Base-by-base conservation (phyloP, 2,797 vertebrate species). In the Perodicticus potto region DNA sequence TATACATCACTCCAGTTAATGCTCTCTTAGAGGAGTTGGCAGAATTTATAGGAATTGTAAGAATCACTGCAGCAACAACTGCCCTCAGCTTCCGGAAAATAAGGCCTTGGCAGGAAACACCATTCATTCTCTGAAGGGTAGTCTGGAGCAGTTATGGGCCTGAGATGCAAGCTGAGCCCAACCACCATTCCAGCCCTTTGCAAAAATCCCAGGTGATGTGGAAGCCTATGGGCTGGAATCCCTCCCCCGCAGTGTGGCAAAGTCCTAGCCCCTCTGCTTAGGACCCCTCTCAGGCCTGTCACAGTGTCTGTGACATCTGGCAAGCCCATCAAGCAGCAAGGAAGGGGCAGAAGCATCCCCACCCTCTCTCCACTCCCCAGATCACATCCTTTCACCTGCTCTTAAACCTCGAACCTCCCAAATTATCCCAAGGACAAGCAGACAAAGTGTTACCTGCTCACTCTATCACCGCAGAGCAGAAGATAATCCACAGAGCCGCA, bases 1-100 rank as follows among this genome's bases (percentile, higher is more conserved):
- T 65, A 16, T 0, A 57, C 34, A 23, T 57, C 45, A 40, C 17
- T 32, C 59, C 5, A 2, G 27, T 0, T 0, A 16, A 13, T 3
- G 0, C 45, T 76, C 59, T 11, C 34, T 9, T 9, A 3, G 34
- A 57, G 63, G 19, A 25, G 34, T 5, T 0, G 34, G 70, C 1
- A 1, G 69, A 20, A 82, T 16, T 93, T 73, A 93, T 0, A 65
- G 85, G 85, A 84, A 92, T 5, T 7, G 7, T 2, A 20, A 22
- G 93, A 43, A 72, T 29, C 78, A 5, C 3, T 25, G 19, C n/a
- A 12, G 87, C 55, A n/a, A 17, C 1, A 57, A 82, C 90, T 6
- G 69, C 29, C 43, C 70, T 17, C 0, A 3, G 23, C 32, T 94
- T 94, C 78, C 2, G 2, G 76, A 65, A 92, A 96, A 65, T 9